These are phyloP conservation scores for Antitype chi DNA, from an alignment of 2,888 invertebrate species.

Conservation along the genomic window DNA sequence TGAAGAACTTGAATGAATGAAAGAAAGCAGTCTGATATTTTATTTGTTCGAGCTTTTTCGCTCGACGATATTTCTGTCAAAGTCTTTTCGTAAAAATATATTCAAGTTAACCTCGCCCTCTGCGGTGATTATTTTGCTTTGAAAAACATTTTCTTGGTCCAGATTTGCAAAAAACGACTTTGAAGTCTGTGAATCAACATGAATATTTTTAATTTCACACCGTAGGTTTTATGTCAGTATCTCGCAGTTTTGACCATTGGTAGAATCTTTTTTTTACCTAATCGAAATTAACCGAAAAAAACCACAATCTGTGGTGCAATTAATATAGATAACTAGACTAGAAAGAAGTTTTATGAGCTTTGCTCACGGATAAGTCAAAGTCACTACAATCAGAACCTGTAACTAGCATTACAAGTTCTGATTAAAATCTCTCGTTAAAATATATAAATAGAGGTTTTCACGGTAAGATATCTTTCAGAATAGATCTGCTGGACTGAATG, in stretches of 20 bases:
- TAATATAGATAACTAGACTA: background rate
- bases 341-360: background rate
- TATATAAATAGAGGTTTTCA: no score
- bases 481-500: background rate
- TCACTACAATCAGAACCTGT: background rate
- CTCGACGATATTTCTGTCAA: slow-evolving; percentile 30
- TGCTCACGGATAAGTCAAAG: background rate
- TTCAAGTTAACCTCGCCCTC: slow-evolving; percentile 19
- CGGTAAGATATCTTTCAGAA: no score
- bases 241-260: background rate
- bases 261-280: background rate
- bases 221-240: background rate
- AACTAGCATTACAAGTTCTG: no score
- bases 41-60: slow-evolving; percentile 25
- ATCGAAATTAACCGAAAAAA: background rate
- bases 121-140: slow-evolving; percentile 25
- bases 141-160: slow-evolving; percentile 17
- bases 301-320: background rate
- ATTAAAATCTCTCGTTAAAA: no score
- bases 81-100: slow-evolving; percentile 25
- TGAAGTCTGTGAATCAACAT: slow-evolving; percentile 14
- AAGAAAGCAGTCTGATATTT: slow-evolving; percentile 25
- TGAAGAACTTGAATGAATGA: slow-evolving; percentile 21
- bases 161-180: background rate
- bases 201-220: background rate